These are phyloP conservation scores for Forbesichthys papilliferus DNA, from an alignment of 2,113 vertebrate species.

Conservation along the genomic window DNA sequence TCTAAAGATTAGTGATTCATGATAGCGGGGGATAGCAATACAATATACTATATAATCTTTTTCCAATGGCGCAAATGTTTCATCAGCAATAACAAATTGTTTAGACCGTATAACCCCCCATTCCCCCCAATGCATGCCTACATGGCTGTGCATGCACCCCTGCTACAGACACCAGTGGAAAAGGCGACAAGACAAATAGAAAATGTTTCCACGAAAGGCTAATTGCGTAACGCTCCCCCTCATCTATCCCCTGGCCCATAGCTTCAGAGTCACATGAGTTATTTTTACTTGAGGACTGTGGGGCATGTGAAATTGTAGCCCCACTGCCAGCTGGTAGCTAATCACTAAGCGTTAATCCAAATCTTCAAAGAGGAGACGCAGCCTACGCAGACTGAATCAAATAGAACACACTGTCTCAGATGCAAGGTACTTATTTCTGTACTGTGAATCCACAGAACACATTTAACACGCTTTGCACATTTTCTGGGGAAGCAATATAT, in stretches of 20 bases:
- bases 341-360: slow-evolving; percentile 77
- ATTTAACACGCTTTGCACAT: slow-evolving; percentile 1
- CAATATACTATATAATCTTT: too few relatives aligned
- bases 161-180: slow-evolving; percentile 9
- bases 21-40: too few relatives aligned
- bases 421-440: slow-evolving; percentile 24
- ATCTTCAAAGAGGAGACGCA: slow-evolving; percentile 71
- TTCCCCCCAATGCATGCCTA: too few relatives aligned
- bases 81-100: too few relatives aligned
- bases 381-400: slow-evolving; percentile 66
- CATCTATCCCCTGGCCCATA: slow-evolving; percentile 60
- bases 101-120: too few relatives aligned
- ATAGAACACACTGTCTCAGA: slow-evolving; percentile 51
- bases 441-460: slow-evolving; percentile 15
- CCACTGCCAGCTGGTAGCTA: slow-evolving; percentile 73
- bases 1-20: neutral
- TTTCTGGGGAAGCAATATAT: too few relatives aligned
- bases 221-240: slow-evolving; percentile 45
- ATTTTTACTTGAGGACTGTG: slow-evolving; percentile 73
- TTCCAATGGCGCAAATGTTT: too few relatives aligned
- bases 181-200: slow-evolving; percentile 28
- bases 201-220: slow-evolving; percentile 36
- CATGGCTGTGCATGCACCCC: too few relatives aligned
- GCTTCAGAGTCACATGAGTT: slow-evolving; percentile 73
- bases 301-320: slow-evolving; percentile 77